These are phyloP conservation scores for Magallana angulata DNA, from an alignment of 1,140 invertebrate species.

Conservation along the genomic window DNA sequence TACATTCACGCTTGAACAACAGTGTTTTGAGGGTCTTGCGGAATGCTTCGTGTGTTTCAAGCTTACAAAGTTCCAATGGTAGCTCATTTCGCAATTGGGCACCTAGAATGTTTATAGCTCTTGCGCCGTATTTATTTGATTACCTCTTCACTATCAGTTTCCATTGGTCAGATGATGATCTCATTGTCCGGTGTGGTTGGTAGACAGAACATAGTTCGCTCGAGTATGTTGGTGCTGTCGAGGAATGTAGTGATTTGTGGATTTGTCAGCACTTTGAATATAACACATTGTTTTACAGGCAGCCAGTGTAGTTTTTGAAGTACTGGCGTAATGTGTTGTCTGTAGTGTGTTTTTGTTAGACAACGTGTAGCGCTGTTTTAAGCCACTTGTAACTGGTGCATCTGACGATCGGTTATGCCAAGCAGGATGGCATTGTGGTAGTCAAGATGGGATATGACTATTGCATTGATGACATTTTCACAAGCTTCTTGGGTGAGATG, in stretches of 20 bases:
- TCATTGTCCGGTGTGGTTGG: neutral
- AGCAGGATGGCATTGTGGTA: neutral
- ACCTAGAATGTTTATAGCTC: neutral
- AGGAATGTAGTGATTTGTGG: neutral
- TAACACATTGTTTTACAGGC: neutral
- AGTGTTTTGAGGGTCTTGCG: neutral
- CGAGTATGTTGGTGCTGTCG: neutral
- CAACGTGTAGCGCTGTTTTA: neutral
- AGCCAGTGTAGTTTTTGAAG: neutral
- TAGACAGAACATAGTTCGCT: neutral
- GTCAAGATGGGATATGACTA: neutral
- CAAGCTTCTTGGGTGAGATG: neutral
- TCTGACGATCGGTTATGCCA: neutral
- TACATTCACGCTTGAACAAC: slow-evolving; percentile 6
- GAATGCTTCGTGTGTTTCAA: neutral
- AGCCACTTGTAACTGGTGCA: neutral
- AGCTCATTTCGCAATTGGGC: neutral
- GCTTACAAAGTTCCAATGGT: neutral
- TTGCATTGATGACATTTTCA: neutral
- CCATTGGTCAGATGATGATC: neutral
- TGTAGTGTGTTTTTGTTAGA: neutral
- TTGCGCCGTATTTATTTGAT: neutral
- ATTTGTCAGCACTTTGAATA: neutral
- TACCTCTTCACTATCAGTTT: neutral
- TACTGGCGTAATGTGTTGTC: neutral